Percentiles rank a stretch among this genome's conserved stretches.
Evolutionary conservation across 2,113 vertebrate species (phyloP).

Genomic region (Forbesichthys papilliferus): DNA sequence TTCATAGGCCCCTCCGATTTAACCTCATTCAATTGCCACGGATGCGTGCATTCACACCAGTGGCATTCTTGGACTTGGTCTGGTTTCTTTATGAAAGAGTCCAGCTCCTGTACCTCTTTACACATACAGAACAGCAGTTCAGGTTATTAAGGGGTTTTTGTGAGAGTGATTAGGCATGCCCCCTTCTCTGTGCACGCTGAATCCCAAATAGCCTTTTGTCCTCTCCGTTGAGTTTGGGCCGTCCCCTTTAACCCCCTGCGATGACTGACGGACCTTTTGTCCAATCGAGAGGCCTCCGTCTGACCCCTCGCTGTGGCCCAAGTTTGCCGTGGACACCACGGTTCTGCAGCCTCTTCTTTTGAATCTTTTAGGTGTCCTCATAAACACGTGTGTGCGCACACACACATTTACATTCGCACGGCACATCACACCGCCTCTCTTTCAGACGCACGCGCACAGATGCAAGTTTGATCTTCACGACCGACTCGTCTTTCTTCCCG

Average conservation of each 20-base stretch:
- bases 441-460: background rate
- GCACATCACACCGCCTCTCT: background rate
- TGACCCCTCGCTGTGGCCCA: constrained; percentile 27
- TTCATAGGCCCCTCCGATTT: constrained; percentile 64
- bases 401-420: constrained; percentile 7
- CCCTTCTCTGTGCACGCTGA: constrained; percentile 11
- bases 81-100: constrained; percentile 42
- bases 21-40: constrained; percentile 48
- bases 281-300: constrained; percentile 49
- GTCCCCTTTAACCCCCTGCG: constrained; percentile 62
- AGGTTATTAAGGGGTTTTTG: constrained; percentile 62
- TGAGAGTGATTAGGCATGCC: constrained; percentile 73
- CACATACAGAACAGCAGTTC: constrained; percentile 67
- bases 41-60: constrained; percentile 56
- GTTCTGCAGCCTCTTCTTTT: constrained; percentile 37
- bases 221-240: constrained; percentile 61
- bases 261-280: constrained; percentile 62
- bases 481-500: constrained; percentile 26
- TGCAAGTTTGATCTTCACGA: constrained; percentile 50
- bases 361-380: background rate
- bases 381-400: constrained; percentile 20
- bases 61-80: constrained; percentile 48
- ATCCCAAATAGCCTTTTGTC: constrained; percentile 43
- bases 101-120: constrained; percentile 44
- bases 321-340: constrained; percentile 39